These are phyloP conservation scores for Heteromormyrus szaboi DNA, from an alignment of 2,797 vertebrate genomes.

Conservation along the genomic window DNA sequence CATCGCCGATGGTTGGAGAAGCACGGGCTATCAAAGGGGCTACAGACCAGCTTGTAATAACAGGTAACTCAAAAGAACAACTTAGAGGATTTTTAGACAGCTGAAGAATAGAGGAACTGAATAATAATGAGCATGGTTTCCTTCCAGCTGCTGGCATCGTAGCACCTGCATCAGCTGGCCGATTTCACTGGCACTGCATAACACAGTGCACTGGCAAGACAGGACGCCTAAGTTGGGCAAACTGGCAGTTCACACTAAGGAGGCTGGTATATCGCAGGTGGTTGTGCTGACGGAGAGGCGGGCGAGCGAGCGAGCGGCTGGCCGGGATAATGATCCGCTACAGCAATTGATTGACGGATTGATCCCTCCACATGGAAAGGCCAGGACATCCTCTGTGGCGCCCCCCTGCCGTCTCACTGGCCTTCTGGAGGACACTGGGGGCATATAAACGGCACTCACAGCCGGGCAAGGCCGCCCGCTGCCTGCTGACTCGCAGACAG, in stretches of 20 bases:
- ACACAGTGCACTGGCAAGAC: neutral
- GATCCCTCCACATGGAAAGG: constrained; percentile 61
- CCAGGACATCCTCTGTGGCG: constrained; percentile 41
- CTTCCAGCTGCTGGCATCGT: neutral
- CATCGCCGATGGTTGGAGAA: neutral
- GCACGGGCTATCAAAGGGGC: neutral
- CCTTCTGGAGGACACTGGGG: constrained; percentile 43
- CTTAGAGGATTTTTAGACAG: neutral
- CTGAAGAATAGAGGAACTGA: neutral
- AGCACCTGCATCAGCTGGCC: neutral
- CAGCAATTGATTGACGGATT: constrained; percentile 58
- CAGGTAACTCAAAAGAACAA: neutral
- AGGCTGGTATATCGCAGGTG: constrained; percentile 26
- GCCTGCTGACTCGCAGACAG: constrained; percentile 23
- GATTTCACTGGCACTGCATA: neutral
- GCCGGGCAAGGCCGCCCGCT: constrained; percentile 15
- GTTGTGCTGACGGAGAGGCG: constrained; percentile 33
- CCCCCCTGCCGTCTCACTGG: constrained; percentile 46
- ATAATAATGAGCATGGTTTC: neutral
- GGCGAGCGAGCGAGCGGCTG: neutral
- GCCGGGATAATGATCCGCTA: constrained; percentile 53
- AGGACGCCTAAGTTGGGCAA: constrained; percentile 26
- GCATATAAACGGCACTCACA: constrained; percentile 55
- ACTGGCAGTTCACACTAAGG: constrained; percentile 17
- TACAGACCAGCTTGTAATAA: neutral